Percentiles rank a stretch among this genome's conserved stretches.
Conservation (phyloP, 2,888 invertebrate genomes). For the Caenorhabditis virilis region DNA sequence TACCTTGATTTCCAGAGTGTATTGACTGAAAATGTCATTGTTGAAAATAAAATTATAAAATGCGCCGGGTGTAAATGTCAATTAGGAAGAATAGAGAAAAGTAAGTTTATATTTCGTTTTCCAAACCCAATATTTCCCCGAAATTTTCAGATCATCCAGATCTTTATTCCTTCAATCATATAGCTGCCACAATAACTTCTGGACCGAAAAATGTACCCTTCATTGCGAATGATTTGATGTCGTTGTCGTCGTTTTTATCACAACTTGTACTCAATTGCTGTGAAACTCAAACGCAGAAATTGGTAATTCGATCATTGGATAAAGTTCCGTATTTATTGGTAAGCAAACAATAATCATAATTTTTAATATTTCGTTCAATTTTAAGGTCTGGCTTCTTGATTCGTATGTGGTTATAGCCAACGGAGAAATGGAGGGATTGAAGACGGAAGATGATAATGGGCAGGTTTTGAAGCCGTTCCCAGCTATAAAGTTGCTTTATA, state of each 20-base stretch:
- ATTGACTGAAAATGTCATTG: conserved; percentile 16
- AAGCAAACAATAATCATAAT: neutral
- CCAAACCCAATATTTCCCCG: neutral
- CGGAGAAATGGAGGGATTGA: conserved; percentile 16
- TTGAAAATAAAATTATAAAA: conserved; percentile 23
- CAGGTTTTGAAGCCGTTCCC: conserved; percentile 47
- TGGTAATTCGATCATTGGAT: conserved; percentile 56
- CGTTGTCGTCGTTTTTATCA: conserved; percentile 53
- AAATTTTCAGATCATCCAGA: conserved; percentile 30
- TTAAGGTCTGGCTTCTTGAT: conserved; percentile 64
- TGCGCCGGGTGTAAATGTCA: conserved; percentile 43
- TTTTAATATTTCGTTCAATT: too few species aligned
- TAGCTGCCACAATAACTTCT: conserved; percentile 15
- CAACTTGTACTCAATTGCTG: conserved; percentile 56
- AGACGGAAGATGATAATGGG: conserved; percentile 17
- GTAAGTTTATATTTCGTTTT: conserved; percentile 13
- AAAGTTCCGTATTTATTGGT: conserved; percentile 50
- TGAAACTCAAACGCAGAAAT: conserved; percentile 56
- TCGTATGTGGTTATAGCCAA: conserved; percentile 52
- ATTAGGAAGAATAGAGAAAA: conserved; percentile 35
- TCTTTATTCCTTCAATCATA: conserved; percentile 24
- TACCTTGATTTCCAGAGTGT: conserved; percentile 16
- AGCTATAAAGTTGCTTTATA: conserved; percentile 63
- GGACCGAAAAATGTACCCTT: conserved; percentile 17
- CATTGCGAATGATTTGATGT: conserved; percentile 21